Base-by-base conservation (phyloP, 2,888 invertebrate species). In the Drosophila buzzatii region DNA sequence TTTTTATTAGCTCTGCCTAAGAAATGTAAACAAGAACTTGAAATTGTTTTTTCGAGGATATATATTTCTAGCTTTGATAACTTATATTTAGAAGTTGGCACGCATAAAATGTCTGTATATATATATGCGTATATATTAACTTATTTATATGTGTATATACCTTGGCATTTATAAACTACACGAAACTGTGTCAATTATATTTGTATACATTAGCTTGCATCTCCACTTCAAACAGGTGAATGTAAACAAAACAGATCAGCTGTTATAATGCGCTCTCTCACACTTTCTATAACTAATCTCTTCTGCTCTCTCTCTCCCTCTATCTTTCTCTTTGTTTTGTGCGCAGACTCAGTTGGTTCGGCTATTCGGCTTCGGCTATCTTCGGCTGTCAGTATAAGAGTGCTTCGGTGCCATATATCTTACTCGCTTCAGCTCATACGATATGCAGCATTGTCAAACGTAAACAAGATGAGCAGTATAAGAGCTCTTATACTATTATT, bases 371-470 rank as follows among this genome's bases (percentile, higher is more conserved):
- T 56, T 77, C 66, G 67, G 41, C 20, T 56, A 18, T 10, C 58
- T 72, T 79, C 64, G 70, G 52, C 57, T 58, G 41, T 44, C n/a
- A 5, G 81, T 83, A 86, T 86, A 89, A 74, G 85, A 86, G 82
- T 41, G 1, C 0, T 0, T 0, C 4, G 7, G 12, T 33, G 20
- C 0, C 12, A 20, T 45, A 44, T 63, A 45, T 42, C 51, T n/a
- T 53, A 62, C 45, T 74, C 71, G 55, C 63, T 76, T 60, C 27
- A 20, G 23, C 74, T 5, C 37, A 64, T 45, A 2, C 5, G 9
- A 9, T 16, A 9, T 39, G 35, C 33, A 33, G 20, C 8, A 44
- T 18, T 23, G 39, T n/a, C 41, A 58, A 63, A 78, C 76, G 85
- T 85, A 85, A 85, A 85, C 85, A 85, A 81, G 73, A 1, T 45